A percentile compares a stretch with the other conserved stretches of the same genome.
Evolutionary conservation across 2,113 vertebrate genomes (phyloP).

Genomic region (Pyxicephalus adspersus): DNA sequence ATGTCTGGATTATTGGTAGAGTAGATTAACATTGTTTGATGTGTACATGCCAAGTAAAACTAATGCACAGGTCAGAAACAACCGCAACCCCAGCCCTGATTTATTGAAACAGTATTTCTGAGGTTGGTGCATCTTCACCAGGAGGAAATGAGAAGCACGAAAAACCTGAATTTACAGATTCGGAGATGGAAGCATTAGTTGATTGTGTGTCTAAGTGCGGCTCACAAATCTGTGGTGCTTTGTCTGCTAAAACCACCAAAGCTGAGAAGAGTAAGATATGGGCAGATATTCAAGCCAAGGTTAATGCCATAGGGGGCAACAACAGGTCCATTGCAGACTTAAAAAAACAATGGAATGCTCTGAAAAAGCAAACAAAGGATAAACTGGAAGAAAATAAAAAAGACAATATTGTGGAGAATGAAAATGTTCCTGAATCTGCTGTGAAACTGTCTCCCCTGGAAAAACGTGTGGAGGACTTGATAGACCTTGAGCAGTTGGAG

Average conservation of each 20-base stretch:
- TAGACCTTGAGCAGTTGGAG: constrained; percentile 29
- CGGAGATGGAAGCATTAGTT: constrained; percentile 49
- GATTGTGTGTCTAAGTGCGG: constrained; percentile 47
- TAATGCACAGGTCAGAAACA: constrained; percentile 38
- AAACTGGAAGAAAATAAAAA: constrained; percentile 7
- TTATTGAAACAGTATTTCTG: constrained; percentile 39
- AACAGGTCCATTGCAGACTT: constrained; percentile 52
- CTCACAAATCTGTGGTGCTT: constrained; percentile 34
- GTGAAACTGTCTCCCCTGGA: constrained; percentile 11
- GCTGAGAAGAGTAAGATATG: constrained; percentile 53
- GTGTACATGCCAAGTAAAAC: constrained; percentile 23
- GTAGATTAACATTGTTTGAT: constrained; percentile 43
- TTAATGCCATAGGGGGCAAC: constrained; percentile 44
- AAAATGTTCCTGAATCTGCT: not conserved
- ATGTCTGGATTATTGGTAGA: constrained; percentile 9
- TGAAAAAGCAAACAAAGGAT: constrained; percentile 49
- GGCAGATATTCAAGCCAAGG: constrained; percentile 53
- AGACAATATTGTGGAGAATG: constrained; percentile 1
- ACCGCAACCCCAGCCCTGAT: constrained; percentile 1
- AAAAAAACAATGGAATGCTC: constrained; percentile 43
- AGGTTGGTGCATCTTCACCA: constrained; percentile 51
- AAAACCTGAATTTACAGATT: constrained; percentile 50
- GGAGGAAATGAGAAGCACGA: constrained; percentile 49
- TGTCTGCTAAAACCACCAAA: constrained; percentile 51
- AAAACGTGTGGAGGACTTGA: constrained; percentile 43